Evolutionary conservation across 2,797 vertebrate genomes (phyloP).

Genomic region (Arremon brunneinucha): DNA sequence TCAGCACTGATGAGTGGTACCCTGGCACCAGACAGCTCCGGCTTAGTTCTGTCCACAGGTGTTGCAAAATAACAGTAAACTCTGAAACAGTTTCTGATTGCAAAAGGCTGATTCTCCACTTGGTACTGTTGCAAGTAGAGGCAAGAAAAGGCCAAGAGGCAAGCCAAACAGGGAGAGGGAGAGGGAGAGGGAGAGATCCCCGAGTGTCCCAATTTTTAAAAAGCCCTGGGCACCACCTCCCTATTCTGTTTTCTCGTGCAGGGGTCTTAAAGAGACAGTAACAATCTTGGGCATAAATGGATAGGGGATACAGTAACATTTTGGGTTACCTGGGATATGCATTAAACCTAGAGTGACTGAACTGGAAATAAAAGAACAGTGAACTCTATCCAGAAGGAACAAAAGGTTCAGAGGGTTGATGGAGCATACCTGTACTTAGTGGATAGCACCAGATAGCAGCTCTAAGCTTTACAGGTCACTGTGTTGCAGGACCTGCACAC

Average conservation of each 20-base stretch:
- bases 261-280: no score
- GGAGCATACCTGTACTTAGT: neutral
- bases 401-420: neutral
- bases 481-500: neutral
- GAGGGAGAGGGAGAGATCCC: no score
- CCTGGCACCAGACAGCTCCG: neutral
- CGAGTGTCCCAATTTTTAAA: no score
- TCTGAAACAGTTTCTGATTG: no score
- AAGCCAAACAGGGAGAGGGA: no score
- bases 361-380: neutral
- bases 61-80: no score
- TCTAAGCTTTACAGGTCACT: neutral
- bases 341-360: neutral
- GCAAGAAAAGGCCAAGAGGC: no score
- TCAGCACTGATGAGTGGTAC: fast-evolving
- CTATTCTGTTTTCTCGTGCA: no score
- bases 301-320: neutral
- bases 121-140: no score
- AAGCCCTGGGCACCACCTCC: no score
- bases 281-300: neutral
- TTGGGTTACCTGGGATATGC: fast-evolving
- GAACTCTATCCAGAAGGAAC: neutral
- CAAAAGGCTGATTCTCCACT: no score
- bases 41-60: no score
- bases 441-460: neutral